These are phyloP conservation scores for Hetaerina titia DNA, from an alignment of 2,888 invertebrate species.

Conservation along the genomic window DNA sequence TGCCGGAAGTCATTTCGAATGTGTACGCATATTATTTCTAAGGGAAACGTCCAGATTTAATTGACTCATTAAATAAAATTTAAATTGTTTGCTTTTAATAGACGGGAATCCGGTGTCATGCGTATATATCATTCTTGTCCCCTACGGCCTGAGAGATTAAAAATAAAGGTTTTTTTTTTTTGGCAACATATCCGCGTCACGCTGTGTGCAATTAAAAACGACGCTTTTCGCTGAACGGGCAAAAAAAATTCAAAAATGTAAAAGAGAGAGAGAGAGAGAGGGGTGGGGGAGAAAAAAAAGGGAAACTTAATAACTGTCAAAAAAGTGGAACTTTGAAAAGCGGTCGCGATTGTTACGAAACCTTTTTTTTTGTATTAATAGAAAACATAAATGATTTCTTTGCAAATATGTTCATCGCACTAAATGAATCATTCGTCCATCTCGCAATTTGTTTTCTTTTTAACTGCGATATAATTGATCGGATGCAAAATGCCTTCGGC, in stretches of 20 bases:
- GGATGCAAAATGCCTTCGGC: conserved; percentile 20
- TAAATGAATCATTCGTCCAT: conserved; percentile 32
- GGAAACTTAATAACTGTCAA: conserved; percentile 35
- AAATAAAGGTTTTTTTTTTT: conserved; percentile 19
- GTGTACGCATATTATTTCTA: conserved; percentile 15
- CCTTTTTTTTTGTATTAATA: conserved; percentile 39
- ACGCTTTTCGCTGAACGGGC: conserved; percentile 28
- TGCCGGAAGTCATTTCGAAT: conserved; percentile 13
- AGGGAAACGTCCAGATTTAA: conserved; percentile 51
- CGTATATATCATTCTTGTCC: conserved; percentile 46
- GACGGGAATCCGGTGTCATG: conserved; percentile 35
- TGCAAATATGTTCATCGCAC: conserved; percentile 31
- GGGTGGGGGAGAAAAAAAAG: neutral
- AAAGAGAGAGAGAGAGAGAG: conserved; percentile 12
- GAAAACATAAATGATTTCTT: conserved; percentile 35
- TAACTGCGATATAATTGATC: conserved; percentile 32
- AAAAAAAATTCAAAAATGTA: conserved; percentile 19
- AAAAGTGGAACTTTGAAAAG: conserved; percentile 9
- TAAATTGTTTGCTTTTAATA: conserved; percentile 49
- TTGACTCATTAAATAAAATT: conserved; percentile 51
- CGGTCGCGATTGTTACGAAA: neutral
- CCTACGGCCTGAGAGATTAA: conserved; percentile 32
- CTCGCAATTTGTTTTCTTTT: conserved; percentile 8
- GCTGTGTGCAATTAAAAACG: conserved; percentile 45
- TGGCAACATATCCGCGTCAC: conserved; percentile 42